These are phyloP conservation scores for Manacus vitellinus DNA, from an alignment of 2,113 vertebrate species.

Conservation along the genomic window DNA sequence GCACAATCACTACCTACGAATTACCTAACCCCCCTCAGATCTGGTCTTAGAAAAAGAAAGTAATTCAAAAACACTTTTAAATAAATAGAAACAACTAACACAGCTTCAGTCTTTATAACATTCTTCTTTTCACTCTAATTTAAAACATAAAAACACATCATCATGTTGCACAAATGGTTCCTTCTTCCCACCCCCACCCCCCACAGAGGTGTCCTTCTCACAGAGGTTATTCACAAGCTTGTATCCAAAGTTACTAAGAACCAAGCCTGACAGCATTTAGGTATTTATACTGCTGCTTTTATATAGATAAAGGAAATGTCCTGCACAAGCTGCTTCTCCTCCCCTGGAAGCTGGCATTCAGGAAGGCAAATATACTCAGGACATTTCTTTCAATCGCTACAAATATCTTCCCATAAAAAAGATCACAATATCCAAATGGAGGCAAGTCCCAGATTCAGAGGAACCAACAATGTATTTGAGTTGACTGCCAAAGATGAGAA, in stretches of 20 bases:
- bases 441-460: neutral
- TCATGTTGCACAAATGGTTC: rapidly evolving
- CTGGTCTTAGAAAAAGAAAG: neutral
- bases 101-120: neutral
- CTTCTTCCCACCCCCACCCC: neutral
- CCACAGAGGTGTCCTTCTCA: neutral
- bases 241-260: neutral
- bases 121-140: neutral
- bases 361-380: neutral
- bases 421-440: neutral
- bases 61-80: neutral
- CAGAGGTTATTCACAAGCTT: neutral
- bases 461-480: neutral
- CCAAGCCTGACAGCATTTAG: neutral
- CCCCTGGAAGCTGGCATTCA: neutral
- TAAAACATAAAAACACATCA: neutral
- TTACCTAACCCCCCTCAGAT: neutral
- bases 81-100: neutral
- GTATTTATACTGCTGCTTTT: neutral
- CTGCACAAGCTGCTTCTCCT: neutral
- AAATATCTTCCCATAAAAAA: neutral
- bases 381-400: neutral
- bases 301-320: neutral
- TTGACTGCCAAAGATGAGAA: neutral
- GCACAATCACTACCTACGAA: neutral